Base-by-base conservation (phyloP, 2,888 invertebrate genomes). In the Erebia ligea region DNA sequence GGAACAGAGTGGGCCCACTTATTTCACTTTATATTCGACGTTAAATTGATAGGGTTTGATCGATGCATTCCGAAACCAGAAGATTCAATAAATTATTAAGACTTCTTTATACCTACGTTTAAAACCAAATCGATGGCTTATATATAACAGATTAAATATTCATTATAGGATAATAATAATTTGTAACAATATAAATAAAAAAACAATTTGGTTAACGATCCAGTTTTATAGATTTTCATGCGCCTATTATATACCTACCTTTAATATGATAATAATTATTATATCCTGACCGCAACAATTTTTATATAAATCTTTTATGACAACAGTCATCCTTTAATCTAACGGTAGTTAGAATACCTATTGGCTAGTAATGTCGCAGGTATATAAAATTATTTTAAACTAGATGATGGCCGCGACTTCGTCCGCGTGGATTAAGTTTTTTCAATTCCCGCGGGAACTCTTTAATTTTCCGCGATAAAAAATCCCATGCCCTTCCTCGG, bases 31-130 rank as follows among this genome's bases (percentile, higher is more conserved):
- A 78, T 21, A 75, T 75, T 76, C 76, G 76, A 75, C 80, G 76
- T 76, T 72, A 77, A 75, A 76, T 76, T 76, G 81, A 82, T 82
- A 81, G 78, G 79, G 78, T 80, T 84, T 88, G 88, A 88, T 87
- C 84, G 87, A 87, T 88, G 86, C 84, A 68, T 77, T 86, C 85
- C 84, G 84, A 86, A 86, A 84, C 80, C 84, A 85, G 82, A 81
- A 78, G 81, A 82, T 85, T 84, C 82, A 84, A 85, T 86, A 86
- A 87, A 86, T 87, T 87, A 88, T 88, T 81, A 80, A 76, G 73
- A 78, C 81, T 76, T 77, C 76, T 83, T 81, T 79, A 80, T 80
- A 57, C 57, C 15, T 57, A 57, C 66, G 67, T 58, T 58, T 48
- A 58, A 54, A 58, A 45, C 25, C 10, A 42, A 56, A 66, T 42